A percentile compares a stretch with the other conserved stretches of the same genome.
Conservation (phyloP, 2,113 vertebrate genomes). For the Monopterus albus region DNA sequence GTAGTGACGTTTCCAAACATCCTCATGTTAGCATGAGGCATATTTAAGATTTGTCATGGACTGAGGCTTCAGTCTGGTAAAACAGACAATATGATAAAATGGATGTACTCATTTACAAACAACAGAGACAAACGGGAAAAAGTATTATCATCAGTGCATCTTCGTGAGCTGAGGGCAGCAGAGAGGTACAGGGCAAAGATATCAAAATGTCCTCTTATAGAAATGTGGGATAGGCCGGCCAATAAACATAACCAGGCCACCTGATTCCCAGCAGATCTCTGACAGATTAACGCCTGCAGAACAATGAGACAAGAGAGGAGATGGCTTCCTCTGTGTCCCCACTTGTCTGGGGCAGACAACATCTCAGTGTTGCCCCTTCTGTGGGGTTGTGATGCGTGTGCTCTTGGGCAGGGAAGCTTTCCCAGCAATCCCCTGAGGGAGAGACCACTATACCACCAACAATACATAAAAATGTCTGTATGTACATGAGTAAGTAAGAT, state of each 20-base stretch:
- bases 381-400: conserved; percentile 63
- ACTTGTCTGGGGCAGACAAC: conserved; percentile 58
- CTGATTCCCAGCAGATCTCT: conserved; percentile 77
- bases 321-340: conserved; percentile 70
- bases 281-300: conserved; percentile 77
- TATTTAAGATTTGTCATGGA: conserved; percentile 73
- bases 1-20: conserved; percentile 72
- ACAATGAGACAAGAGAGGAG: conserved; percentile 78
- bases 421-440: conserved; percentile 69
- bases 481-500: conserved; percentile 6
- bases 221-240: conserved; percentile 24
- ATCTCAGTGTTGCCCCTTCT: conserved; percentile 64
- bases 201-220: conserved; percentile 36
- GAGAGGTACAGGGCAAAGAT: conserved; percentile 38
- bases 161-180: conserved; percentile 57
- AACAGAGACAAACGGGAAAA: conserved; percentile 63
- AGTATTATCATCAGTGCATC: conserved; percentile 63
- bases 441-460: conserved; percentile 28
- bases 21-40: conserved; percentile 69
- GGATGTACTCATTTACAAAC: conserved; percentile 71
- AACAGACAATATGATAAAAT: conserved; percentile 57
- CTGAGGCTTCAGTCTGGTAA: conserved; percentile 37
- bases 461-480: conserved; percentile 40
- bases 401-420: conserved; percentile 60
- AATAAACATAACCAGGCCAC: conserved; percentile 67